phyloP scores from a whole-genome alignment of 2,797 vertebrate genomes.

The Cynopterus sphinx region DNA sequence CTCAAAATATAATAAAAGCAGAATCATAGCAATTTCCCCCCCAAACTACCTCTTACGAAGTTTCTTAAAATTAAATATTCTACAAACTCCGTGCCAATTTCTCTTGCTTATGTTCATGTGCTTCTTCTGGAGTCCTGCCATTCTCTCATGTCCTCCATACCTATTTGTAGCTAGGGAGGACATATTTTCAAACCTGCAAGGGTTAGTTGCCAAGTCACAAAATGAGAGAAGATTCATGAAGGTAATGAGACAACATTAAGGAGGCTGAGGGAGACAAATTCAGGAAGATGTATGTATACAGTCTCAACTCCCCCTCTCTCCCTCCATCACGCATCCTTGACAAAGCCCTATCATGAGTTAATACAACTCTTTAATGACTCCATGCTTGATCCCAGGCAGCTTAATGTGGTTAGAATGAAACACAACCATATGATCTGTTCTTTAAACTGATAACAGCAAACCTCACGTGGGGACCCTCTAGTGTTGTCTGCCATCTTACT shows the following conservation, averaged over 20 bases:
- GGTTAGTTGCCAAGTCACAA: not conserved
- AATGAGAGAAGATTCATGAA: not conserved
- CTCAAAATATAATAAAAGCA: not conserved
- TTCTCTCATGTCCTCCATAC: not conserved
- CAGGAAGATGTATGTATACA: not conserved
- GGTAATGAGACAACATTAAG: not conserved
- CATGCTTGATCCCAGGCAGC: not conserved
- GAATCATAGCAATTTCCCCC: not conserved
- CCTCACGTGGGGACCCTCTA: not conserved
- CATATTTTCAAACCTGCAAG: not conserved
- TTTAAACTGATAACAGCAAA: not conserved
- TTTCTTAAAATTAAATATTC: not conserved
- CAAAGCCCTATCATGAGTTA: not conserved
- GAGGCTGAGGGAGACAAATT: not conserved
- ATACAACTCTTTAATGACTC: not conserved
- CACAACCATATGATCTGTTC: not conserved
- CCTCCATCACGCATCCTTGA: not conserved
- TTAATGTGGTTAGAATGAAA: not conserved
- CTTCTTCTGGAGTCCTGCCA: not conserved
- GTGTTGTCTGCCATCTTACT: not conserved
- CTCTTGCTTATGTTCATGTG: not conserved
- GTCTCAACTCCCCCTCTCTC: not conserved
- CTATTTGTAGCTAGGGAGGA: not conserved
- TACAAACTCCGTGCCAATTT: not conserved
- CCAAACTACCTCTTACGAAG: not conserved